Evolutionary conservation across 2,888 invertebrate species (phyloP).

Genomic region (Hyposoter dolosus): DNA sequence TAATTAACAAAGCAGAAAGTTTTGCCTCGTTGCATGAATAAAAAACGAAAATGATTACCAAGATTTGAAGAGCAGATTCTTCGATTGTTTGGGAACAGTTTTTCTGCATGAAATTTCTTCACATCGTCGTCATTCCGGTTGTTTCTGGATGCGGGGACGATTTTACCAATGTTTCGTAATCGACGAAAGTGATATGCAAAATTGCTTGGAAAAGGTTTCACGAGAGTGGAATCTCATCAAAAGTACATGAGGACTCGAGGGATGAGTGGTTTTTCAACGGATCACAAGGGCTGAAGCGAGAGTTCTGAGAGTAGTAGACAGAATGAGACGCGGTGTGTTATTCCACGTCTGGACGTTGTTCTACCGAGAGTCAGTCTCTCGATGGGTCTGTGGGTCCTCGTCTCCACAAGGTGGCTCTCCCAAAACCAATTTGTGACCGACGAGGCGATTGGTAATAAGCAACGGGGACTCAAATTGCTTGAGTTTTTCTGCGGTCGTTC

Average conservation of each 20-base stretch:
- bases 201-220: constrained; percentile 79
- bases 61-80: not conserved
- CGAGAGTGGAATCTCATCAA: constrained; percentile 29
- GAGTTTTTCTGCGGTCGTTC: constrained; percentile 83
- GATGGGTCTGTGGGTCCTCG: constrained; percentile 53
- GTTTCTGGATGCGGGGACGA: not conserved
- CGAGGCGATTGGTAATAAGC: constrained; percentile 84
- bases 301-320: constrained; percentile 43
- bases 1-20: not conserved
- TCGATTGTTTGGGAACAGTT: not conserved
- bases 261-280: constrained; percentile 34
- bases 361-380: constrained; percentile 37
- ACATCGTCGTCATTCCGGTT: not conserved
- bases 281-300: constrained; percentile 37
- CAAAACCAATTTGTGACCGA: constrained; percentile 84
- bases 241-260: not conserved
- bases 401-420: constrained; percentile 67
- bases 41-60: not conserved
- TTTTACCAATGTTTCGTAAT: not conserved
- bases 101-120: not conserved
- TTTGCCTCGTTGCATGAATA: too few species aligned
- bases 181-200: constrained; percentile 72
- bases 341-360: constrained; percentile 58
- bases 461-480: constrained; percentile 83
- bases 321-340: constrained; percentile 45